Evolutionary conservation across 2,888 invertebrate genomes (phyloP), one percentile per base, ranked within the genome.

Genomic region (Ptychoptera albimana): DNA sequence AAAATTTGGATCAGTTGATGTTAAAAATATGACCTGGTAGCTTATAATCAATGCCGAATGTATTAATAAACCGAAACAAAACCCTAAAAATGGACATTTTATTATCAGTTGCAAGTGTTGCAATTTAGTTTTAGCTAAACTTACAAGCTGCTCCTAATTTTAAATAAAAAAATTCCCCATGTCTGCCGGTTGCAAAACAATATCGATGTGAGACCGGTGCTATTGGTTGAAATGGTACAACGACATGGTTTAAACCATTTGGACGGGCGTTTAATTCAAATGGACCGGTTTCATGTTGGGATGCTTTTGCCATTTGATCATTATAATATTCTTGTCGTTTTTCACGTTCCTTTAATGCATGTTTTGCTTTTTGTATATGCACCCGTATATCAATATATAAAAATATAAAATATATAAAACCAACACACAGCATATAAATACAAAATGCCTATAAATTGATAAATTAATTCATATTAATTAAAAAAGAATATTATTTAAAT

Each of bases 51-150:
- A 67, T 4, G 79, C 72, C 40, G 79, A 78, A 63, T 85, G 82
- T 9, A 84, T 77, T 54, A 86, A 67, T 57, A 82, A 79, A 2
- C 85, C 85, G 46, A 85, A 71, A 38, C 84, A 84, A 55, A 86
- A 86, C 50, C 71, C 84, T 83, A 67, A 16, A 63, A 47, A 11
- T 32, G 2, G 4, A 32, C n/a, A n/a, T n/a, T n/a, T n/a, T n/a
- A n/a, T n/a, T n/a, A n/a, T n/a, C n/a, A n/a, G n/a, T n/a, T n/a
- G n/a, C n/a, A n/a, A n/a, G n/a, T n/a, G n/a, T n/a, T n/a, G n/a
- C n/a, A n/a, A n/a, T n/a, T 11, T 23, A 7, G 7, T 23, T 23
- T 23, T 23, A 7, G 7, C 23, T 34, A 16, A 39, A 49, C 57
- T 61, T 65, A 78, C 81, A 78, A 54, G 79, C 75, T 45, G 82